phyloP scores from a whole-genome alignment of 2,888 invertebrate species.

The Phytoseiulus persimilis region DNA sequence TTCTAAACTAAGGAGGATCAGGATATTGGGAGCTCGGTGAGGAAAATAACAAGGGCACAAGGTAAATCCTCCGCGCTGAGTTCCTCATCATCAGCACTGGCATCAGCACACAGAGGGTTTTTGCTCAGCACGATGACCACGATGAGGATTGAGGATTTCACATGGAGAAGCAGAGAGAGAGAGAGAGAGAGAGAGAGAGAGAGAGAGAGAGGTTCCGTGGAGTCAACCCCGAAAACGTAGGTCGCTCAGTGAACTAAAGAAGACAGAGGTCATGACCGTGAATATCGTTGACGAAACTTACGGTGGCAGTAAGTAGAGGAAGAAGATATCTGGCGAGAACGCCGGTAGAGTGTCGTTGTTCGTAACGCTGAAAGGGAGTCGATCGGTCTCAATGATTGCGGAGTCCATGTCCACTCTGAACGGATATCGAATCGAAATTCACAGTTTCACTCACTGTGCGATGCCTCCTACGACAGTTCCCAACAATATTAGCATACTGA shows the following conservation, averaged over 20 bases:
- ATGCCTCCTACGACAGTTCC: constrained; percentile 53
- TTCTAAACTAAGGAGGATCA: not conserved
- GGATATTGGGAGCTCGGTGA: not conserved
- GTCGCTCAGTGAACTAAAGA: too few relatives aligned
- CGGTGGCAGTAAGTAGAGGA: constrained; percentile 56
- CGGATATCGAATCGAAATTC: not conserved
- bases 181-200: too few relatives aligned
- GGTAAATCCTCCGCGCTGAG: not conserved
- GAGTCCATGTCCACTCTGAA: too few relatives aligned
- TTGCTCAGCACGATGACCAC: too few relatives aligned
- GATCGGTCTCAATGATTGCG: too few relatives aligned
- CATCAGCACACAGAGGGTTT: too few relatives aligned
- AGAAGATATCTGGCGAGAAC: constrained; percentile 53
- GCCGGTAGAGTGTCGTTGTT: constrained; percentile 46
- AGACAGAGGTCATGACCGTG: not conserved
- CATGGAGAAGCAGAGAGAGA: too few relatives aligned
- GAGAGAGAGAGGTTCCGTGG: too few relatives aligned
- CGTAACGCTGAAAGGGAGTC: constrained; percentile 44
- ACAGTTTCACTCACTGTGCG: constrained; percentile 50
- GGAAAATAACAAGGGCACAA: not conserved
- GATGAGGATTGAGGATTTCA: too few relatives aligned
- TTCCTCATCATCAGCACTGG: too few relatives aligned
- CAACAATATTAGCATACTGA: constrained; percentile 54
- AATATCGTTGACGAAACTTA: constrained; percentile 48
- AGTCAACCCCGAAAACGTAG: too few relatives aligned